phyloP scores from a whole-genome alignment of 2,888 invertebrate genomes.

The Bunonema sp. region DNA sequence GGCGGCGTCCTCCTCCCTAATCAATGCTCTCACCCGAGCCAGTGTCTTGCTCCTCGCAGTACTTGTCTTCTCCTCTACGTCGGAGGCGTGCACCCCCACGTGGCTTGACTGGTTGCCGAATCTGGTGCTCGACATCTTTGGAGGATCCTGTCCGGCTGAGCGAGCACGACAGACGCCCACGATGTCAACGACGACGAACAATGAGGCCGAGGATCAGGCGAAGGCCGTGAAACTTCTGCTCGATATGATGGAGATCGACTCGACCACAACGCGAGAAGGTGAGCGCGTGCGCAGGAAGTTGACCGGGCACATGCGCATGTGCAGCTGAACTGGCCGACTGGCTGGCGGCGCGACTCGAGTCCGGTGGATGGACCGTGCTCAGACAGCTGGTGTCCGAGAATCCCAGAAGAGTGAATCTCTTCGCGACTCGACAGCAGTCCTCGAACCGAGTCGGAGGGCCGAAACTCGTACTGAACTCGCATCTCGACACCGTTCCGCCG shows the following conservation, averaged over 20 bases:
- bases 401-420: conserved; percentile 17
- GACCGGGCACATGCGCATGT: neutral
- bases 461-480: conserved; percentile 30
- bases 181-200: too few relatives aligned
- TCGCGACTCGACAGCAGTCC: conserved; percentile 12
- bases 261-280: conserved; percentile 29
- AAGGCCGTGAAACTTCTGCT: conserved; percentile 22
- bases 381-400: conserved; percentile 11
- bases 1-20: too few relatives aligned
- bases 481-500: conserved; percentile 41
- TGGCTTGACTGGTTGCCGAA: too few relatives aligned
- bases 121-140: too few relatives aligned
- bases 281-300: neutral
- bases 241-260: conserved; percentile 23
- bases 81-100: too few relatives aligned
- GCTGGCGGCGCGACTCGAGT: conserved; percentile 13
- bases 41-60: too few relatives aligned
- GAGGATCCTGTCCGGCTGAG: too few relatives aligned
- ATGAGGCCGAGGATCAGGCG: too few relatives aligned
- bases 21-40: too few relatives aligned
- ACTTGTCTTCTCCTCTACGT: too few relatives aligned
- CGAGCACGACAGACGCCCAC: too few relatives aligned
- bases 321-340: conserved; percentile 14
- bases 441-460: conserved; percentile 11
- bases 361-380: conserved; percentile 15